Percentiles rank a stretch among this genome's conserved stretches.
phyloP scores from a whole-genome alignment of 1,140 invertebrate species.

The Branchinecta lynchi region DNA sequence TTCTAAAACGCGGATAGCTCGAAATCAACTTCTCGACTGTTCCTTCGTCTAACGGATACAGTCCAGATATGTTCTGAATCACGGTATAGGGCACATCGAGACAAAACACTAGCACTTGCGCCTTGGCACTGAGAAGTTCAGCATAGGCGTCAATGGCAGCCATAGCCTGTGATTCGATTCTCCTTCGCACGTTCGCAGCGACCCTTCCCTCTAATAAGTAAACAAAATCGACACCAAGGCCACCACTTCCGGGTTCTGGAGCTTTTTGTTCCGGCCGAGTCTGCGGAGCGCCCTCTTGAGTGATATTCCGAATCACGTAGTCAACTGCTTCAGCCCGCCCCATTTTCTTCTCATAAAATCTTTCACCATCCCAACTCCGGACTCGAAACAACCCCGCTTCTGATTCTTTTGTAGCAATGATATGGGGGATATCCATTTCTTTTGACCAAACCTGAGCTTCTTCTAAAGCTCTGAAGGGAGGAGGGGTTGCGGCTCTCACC shows the following conservation, averaged over 20 bases:
- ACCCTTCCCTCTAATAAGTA: neutral
- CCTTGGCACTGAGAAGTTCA: neutral
- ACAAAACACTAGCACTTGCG: neutral
- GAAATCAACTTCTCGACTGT: neutral
- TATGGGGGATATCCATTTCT: conserved; percentile 43
- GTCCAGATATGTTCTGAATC: neutral
- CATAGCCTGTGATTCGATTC: neutral
- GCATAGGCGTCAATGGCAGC: neutral
- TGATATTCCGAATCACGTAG: neutral
- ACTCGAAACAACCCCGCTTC: conserved; percentile 45
- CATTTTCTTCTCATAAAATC: conserved; percentile 46
- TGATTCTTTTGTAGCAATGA: conserved; percentile 47
- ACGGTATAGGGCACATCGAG: neutral
- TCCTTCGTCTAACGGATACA: neutral
- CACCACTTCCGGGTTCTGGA: neutral
- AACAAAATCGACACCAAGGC: neutral
- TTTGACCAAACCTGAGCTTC: conserved; percentile 49
- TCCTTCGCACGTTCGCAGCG: neutral
- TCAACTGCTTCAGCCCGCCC: conserved; percentile 40
- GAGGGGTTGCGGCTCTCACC: conserved; percentile 37
- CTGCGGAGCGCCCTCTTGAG: neutral
- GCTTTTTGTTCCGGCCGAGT: neutral
- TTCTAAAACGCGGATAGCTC: neutral
- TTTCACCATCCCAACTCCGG: conserved; percentile 41
- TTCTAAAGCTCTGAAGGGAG: conserved; percentile 39